Evolutionary conservation across 2,888 invertebrate species (phyloP).

Genomic region (Linyphia triangularis): DNA sequence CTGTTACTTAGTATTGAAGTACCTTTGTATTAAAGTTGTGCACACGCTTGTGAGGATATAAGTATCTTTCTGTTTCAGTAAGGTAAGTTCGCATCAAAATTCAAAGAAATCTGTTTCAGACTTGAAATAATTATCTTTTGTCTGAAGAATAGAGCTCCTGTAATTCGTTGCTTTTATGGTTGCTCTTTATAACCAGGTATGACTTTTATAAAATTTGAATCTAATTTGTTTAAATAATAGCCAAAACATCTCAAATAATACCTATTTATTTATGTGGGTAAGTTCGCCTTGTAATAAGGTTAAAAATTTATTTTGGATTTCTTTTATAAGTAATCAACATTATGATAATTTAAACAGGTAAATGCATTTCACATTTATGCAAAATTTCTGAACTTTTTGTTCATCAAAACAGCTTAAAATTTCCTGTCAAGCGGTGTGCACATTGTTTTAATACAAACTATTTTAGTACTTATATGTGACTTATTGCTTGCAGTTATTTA

Average conservation of each 20-base stretch:
- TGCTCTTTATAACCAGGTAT: constrained; percentile 65
- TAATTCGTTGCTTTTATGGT: constrained; percentile 30
- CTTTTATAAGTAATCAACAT: background rate
- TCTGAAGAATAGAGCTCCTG: constrained; percentile 40
- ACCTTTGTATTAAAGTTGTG: constrained; percentile 34
- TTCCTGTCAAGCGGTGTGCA: constrained; percentile 50
- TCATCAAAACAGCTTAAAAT: background rate
- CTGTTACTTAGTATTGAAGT: background rate
- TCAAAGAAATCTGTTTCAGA: background rate
- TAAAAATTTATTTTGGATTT: background rate
- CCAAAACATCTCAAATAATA: background rate
- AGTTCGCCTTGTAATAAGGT: constrained; percentile 5
- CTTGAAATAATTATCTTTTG: background rate
- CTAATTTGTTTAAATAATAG: background rate
- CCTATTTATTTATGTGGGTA: constrained; percentile 41
- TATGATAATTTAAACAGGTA: background rate
- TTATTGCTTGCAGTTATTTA: constrained; percentile 3
- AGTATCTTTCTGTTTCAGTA: constrained; percentile 6
- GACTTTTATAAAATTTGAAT: constrained; percentile 44
- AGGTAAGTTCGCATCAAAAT: constrained; percentile 48
- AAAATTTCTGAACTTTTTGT: background rate
- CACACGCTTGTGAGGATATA: constrained; percentile 59
- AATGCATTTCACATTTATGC: background rate
- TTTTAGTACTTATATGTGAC: background rate
- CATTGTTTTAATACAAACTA: constrained; percentile 10